A percentile compares a stretch with the other conserved stretches of the same genome.
These are phyloP conservation scores for Goniozus legneri DNA, from an alignment of 1,140 invertebrate species.

Conservation along the genomic window DNA sequence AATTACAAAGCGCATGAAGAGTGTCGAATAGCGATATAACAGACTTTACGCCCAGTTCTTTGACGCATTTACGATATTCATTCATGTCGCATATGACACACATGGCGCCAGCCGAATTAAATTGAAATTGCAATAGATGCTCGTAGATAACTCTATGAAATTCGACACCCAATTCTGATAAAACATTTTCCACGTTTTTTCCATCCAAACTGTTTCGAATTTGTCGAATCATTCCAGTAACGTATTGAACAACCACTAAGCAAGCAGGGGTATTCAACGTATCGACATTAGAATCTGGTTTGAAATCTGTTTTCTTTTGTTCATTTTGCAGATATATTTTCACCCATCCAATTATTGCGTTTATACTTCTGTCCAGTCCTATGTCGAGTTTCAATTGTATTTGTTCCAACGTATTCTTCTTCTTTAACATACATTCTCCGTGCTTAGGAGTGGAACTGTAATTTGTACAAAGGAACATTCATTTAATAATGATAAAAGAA, in stretches of 20 bases:
- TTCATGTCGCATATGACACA: slow-evolving; percentile 97
- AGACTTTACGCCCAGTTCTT: slow-evolving; percentile 69
- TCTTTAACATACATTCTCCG: slow-evolving; percentile 82
- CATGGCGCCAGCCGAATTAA: slow-evolving; percentile 95
- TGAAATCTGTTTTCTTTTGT: slow-evolving; percentile 95
- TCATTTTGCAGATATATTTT: slow-evolving; percentile 86
- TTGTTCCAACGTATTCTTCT: slow-evolving; percentile 81
- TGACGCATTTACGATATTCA: slow-evolving; percentile 83
- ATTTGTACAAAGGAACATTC: slow-evolving; percentile 9
- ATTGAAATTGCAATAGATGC: slow-evolving; percentile 92
- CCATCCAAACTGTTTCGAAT: slow-evolving; percentile 88
- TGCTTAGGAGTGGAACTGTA: slow-evolving; percentile 83
- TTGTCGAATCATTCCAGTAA: slow-evolving; percentile 72
- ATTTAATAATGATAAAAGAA: slow-evolving; percentile 2
- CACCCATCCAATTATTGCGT: slow-evolving; percentile 88
- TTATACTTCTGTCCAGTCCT: slow-evolving; percentile 84
- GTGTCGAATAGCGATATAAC: slow-evolving; percentile 90
- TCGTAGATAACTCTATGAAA: slow-evolving; percentile 94
- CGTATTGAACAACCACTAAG: slow-evolving; percentile 79
- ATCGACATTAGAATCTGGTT: slow-evolving; percentile 83
- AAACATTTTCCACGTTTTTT: slow-evolving; percentile 83
- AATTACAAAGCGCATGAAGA: slow-evolving; percentile 91
- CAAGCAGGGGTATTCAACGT: slow-evolving; percentile 80
- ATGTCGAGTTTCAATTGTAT: slow-evolving; percentile 89
- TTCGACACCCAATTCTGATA: slow-evolving; percentile 85